Conservation (phyloP, 2,113 vertebrate species). For the Chloropsis cyanopogon region DNA sequence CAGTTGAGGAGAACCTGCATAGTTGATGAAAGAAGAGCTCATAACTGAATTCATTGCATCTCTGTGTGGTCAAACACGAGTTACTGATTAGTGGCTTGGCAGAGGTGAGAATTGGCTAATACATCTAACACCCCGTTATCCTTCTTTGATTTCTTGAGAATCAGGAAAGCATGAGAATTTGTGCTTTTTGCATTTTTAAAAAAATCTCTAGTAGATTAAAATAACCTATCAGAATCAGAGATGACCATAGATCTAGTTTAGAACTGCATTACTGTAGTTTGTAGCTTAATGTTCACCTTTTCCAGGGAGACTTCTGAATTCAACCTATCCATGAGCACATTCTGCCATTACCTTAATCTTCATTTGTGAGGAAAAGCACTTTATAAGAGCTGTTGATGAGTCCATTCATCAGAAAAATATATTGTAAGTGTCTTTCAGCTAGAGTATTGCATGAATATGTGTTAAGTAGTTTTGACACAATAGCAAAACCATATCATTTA, state of each 20-base stretch:
- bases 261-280: constrained; percentile 49
- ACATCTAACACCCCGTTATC: background rate
- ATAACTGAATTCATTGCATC: constrained; percentile 17
- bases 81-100: constrained; percentile 42
- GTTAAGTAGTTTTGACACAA: constrained; percentile 4
- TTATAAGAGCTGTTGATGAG: constrained; percentile 66
- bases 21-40: constrained; percentile 24
- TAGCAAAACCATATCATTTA: background rate
- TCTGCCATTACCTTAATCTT: constrained; percentile 64
- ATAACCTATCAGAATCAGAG: background rate
- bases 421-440: constrained; percentile 68
- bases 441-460: constrained; percentile 57
- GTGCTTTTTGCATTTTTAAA: background rate
- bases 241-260: background rate
- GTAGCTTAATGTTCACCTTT: constrained; percentile 69
- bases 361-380: constrained; percentile 54
- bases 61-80: background rate
- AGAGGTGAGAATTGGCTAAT: constrained; percentile 37
- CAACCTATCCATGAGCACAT: constrained; percentile 46
- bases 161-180: background rate
- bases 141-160: background rate
- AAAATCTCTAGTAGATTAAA: background rate
- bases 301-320: constrained; percentile 67
- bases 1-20: constrained; percentile 18
- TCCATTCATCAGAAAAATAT: constrained; percentile 56